A percentile compares a stretch with the other conserved stretches of the same genome.
These are phyloP conservation scores for Drosophila ironensis DNA, from an alignment of 1,140 invertebrate genomes.

Conservation along the genomic window DNA sequence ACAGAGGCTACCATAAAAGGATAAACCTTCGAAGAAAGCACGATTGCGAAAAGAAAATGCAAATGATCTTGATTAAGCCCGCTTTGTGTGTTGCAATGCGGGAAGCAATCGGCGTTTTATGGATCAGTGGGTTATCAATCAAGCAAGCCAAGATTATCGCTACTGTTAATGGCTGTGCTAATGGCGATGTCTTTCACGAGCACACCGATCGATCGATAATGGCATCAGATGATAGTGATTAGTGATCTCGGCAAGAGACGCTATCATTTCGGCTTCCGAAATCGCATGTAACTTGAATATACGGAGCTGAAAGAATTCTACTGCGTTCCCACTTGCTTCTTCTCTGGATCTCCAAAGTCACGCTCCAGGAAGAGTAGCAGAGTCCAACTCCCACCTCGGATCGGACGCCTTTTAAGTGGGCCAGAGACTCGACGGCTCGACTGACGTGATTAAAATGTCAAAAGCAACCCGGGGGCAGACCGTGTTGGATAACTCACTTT, in stretches of 20 bases:
- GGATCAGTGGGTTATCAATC: slow-evolving; percentile 36
- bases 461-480: slow-evolving; percentile 24
- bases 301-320: neutral
- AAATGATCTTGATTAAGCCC: slow-evolving; percentile 10
- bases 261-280: slow-evolving; percentile 1
- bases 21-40: slow-evolving; percentile 7
- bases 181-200: neutral
- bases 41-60: neutral
- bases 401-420: slow-evolving; percentile 49
- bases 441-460: slow-evolving; percentile 73
- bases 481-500: slow-evolving; percentile 57
- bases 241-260: neutral
- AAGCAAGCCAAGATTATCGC: neutral
- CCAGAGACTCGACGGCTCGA: slow-evolving; percentile 30
- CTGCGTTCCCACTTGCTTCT: slow-evolving; percentile 1
- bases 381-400: slow-evolving; percentile 9
- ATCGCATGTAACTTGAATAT: neutral
- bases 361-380: slow-evolving; percentile 12
- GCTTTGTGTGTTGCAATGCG: slow-evolving; percentile 1
- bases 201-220: neutral
- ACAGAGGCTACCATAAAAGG: slow-evolving; percentile 26
- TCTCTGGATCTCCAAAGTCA: neutral
- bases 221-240: slow-evolving; percentile 4
- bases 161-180: neutral
- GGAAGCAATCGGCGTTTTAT: slow-evolving; percentile 24